Base-by-base conservation (phyloP, 2,888 invertebrate genomes). In the Pollenia angustigena region DNA sequence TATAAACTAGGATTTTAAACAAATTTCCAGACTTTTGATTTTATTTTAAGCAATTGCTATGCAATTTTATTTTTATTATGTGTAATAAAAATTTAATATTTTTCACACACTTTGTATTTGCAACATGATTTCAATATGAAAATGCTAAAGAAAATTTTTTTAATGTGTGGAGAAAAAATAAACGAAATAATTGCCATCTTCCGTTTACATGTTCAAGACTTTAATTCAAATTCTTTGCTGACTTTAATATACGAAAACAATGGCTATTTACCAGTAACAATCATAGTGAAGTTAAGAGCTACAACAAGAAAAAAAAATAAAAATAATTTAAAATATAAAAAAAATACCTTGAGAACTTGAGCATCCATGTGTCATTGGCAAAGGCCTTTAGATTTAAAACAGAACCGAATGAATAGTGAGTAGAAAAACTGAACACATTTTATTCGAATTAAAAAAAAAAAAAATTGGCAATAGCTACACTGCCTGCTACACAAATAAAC, bases 301-400 rank as follows among this genome's bases (percentile, higher is more conserved):
- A 16, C 6, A 32, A 42, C 1, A 14, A 54, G 56, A 56, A 44
- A 44, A 7, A 74, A 69, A 48, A 42, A 64, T 64, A 18, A 56
- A 82, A 75, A 86, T 80, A 83, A 80, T 81, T 87, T 74, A 81
- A 84, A 83, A 81, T 76, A 62, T 72, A 83, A 86, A 40, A 85
- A 78, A 78, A 87, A 84, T 84, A 84, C 87, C 87, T 87, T 87
- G 87, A 87, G 84, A 87, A 81, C 81, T 84, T 78, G 81, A 84
- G 81, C 84, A 84, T 84, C 81, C 81, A 81, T 74, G 76, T 87
- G 87, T 87, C 87, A 87, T 87, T 87, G 87, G 85, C 87, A 85
- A 85, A 85, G 87, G 87, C 82, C 82, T 85, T 81, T 76, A 56
- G 79, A 52, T 81, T 16, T 72, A 56, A 64, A 71, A 72, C 81